Conservation (phyloP, 1,140 invertebrate genomes). For the Diorhabda elongata region DNA sequence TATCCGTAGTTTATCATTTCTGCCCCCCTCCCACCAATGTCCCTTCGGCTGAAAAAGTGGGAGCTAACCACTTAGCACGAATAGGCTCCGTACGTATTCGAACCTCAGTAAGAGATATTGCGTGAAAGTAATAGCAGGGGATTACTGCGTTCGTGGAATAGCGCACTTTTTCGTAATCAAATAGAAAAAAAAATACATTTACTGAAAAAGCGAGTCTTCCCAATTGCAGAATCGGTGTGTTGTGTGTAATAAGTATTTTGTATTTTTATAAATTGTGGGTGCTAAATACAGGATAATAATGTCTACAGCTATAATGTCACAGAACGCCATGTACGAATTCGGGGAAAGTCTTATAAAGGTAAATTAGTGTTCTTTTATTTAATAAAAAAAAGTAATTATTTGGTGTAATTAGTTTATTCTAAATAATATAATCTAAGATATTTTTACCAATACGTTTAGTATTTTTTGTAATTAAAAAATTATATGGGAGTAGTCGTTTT, state of each 20-base stretch:
- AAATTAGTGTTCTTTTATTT: constrained; percentile 8
- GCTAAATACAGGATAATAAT: constrained; percentile 36
- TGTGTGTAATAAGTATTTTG: constrained; percentile 30
- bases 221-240: constrained; percentile 37
- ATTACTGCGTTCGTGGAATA: constrained; percentile 39
- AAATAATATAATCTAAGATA: too few species aligned
- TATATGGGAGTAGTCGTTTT: too few species aligned
- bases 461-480: too few species aligned
- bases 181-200: constrained; percentile 3
- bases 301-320: constrained; percentile 46
- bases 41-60: constrained; percentile 13
- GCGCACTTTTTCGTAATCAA: constrained; percentile 36
- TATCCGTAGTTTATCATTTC: too few species aligned
- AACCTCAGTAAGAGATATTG: constrained; percentile 21
- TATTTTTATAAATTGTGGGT: constrained; percentile 28
- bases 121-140: constrained; percentile 28
- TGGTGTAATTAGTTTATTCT: too few species aligned
- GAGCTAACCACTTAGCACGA: constrained; percentile 11
- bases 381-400: too few species aligned
- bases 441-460: too few species aligned
- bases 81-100: neutral
- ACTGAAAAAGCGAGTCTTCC: constrained; percentile 41
- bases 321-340: constrained; percentile 45
- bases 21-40: neutral
- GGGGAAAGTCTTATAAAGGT: constrained; percentile 46